A percentile compares a stretch with the other conserved stretches of the same genome.
Conservation (phyloP, 2,797 vertebrate genomes). For the Trachops cirrhosus region DNA sequence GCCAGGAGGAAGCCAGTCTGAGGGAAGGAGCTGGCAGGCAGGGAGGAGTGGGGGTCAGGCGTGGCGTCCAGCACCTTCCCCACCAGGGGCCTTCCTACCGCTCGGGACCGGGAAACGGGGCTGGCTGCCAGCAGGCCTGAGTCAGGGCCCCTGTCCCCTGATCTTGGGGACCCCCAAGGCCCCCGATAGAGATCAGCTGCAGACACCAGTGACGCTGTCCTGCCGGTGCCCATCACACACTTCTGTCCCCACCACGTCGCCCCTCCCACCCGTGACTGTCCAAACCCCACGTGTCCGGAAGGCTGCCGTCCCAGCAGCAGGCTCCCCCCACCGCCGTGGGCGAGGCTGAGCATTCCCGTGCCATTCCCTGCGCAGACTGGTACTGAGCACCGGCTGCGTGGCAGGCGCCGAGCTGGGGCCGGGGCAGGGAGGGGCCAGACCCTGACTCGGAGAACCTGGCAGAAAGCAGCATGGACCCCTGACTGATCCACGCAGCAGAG, state of each 20-base stretch:
- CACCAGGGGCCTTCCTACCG: fast-evolving
- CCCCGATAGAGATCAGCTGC: background rate
- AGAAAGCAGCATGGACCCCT: fast-evolving
- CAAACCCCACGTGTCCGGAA: background rate
- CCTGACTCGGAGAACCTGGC: too few species aligned
- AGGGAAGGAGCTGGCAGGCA: background rate
- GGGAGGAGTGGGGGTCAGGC: background rate
- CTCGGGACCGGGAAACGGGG: background rate
- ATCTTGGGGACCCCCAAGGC: background rate
- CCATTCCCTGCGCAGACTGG: too few species aligned
- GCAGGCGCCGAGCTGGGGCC: fast-evolving
- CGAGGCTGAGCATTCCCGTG: fast-evolving
- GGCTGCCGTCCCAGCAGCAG: background rate
- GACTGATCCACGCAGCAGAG: fast-evolving
- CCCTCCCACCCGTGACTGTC: background rate
- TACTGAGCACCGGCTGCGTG: fast-evolving
- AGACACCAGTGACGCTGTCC: fast-evolving
- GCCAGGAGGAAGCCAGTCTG: background rate
- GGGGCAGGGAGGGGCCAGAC: fast-evolving
- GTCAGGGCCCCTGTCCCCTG: background rate
- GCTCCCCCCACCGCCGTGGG: fast-evolving
- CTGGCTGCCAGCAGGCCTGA: background rate
- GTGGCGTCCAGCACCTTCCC: fast-evolving
- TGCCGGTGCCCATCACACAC: background rate
- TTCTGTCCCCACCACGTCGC: fast-evolving